Percentiles rank a stretch among this genome's conserved stretches.
These are phyloP conservation scores for Hemiscyllium ocellatum DNA, from an alignment of 2,113 vertebrate genomes.

Conservation along the genomic window DNA sequence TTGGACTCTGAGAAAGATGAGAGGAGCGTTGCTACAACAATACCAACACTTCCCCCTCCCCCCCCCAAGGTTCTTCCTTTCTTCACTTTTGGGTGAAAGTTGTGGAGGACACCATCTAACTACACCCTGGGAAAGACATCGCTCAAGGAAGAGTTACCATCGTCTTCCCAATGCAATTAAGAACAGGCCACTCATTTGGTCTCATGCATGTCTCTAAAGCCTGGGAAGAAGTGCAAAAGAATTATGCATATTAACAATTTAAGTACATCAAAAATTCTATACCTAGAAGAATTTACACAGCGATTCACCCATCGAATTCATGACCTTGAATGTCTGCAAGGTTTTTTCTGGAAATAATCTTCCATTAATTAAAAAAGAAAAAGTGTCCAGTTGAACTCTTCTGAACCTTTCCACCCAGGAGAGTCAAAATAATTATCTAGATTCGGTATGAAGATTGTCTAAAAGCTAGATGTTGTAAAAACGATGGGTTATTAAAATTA, in stretches of 20 bases:
- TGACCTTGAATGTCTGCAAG: constrained; percentile 12
- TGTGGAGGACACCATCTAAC: background rate
- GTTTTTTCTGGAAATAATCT: constrained; percentile 17
- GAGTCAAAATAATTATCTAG: constrained; percentile 27
- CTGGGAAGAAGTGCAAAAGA: background rate
- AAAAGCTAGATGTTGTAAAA: background rate
- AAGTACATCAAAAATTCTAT: background rate
- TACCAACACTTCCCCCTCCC: background rate
- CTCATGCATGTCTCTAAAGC: background rate
- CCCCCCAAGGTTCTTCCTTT: background rate
- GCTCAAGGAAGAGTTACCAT: too few species aligned
- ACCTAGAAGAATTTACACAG: background rate
- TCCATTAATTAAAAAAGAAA: constrained; percentile 22
- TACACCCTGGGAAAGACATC: background rate
- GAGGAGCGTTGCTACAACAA: too few species aligned
- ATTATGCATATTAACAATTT: background rate
- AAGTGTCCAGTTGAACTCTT: constrained; percentile 25
- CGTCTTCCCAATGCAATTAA: background rate
- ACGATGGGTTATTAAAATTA: background rate
- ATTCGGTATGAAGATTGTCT: background rate
- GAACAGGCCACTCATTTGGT: background rate
- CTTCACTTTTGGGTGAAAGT: background rate
- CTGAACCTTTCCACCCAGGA: constrained; percentile 25
- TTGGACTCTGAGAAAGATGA: background rate
- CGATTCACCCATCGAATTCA: background rate